Evolutionary conservation across 2,797 vertebrate genomes (phyloP).

Genomic region (Sus cebifrons): DNA sequence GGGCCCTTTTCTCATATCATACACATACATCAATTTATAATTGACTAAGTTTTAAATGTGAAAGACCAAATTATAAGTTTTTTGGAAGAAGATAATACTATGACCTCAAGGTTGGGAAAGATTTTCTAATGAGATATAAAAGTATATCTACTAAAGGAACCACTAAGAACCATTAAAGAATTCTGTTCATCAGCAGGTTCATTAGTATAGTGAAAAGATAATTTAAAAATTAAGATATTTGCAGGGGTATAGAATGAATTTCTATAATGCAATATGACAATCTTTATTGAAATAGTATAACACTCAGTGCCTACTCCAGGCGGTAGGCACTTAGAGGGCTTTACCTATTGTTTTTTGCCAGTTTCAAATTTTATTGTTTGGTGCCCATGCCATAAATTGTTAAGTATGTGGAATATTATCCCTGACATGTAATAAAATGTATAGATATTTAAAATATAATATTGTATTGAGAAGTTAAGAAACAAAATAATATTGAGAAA

Average conservation of each 20-base stretch:
- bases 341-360: neutral
- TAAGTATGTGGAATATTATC: neutral
- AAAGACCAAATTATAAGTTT: neutral
- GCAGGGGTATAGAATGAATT: neutral
- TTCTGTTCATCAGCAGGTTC: neutral
- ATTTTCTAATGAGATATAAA: neutral
- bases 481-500: neutral
- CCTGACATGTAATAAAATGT: neutral
- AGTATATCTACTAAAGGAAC: neutral
- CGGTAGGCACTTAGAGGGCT: accelerated
- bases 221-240: neutral
- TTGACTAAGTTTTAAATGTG: neutral
- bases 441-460: neutral
- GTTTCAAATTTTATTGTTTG: neutral
- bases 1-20: neutral
- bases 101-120: neutral
- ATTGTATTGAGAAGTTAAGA: neutral
- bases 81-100: neutral
- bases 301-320: neutral
- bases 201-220: neutral
- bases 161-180: neutral
- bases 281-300: neutral
- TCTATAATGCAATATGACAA: neutral
- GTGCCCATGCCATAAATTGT: neutral
- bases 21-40: neutral